phyloP scores from a whole-genome alignment of 2,888 invertebrate species.

The Hesperia comma region DNA sequence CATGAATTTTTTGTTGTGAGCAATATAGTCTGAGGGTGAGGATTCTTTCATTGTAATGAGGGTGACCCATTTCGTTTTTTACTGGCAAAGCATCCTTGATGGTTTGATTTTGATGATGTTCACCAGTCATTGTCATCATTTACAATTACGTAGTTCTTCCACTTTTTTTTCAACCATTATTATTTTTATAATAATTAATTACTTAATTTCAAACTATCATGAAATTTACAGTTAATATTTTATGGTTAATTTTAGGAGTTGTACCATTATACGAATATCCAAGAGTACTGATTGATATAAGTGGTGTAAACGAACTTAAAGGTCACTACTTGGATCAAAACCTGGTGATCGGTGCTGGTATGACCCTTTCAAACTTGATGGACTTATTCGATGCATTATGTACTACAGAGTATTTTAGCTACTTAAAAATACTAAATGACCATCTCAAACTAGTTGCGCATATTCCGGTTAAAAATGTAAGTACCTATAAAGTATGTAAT shows the following conservation, averaged over 20 bases:
- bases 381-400: conserved; percentile 70
- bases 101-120: too few relatives aligned
- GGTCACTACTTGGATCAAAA: conserved; percentile 65
- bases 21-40: too few relatives aligned
- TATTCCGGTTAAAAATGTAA: conserved; percentile 89
- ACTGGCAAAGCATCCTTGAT: too few relatives aligned
- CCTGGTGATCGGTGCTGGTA: conserved; percentile 85
- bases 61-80: too few relatives aligned
- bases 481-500: too few relatives aligned
- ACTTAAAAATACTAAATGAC: conserved; percentile 83
- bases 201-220: too few relatives aligned
- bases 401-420: conserved; percentile 76
- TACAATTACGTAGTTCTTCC: too few relatives aligned
- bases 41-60: too few relatives aligned
- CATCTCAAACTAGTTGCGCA: conserved; percentile 89
- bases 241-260: conserved; percentile 59
- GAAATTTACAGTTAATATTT: not conserved
- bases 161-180: not conserved
- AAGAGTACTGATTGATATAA: conserved; percentile 86
- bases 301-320: conserved; percentile 82
- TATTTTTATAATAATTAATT: too few relatives aligned
- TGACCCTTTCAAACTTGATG: conserved; percentile 82
- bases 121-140: too few relatives aligned
- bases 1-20: too few relatives aligned
- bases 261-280: conserved; percentile 68